phyloP scores from a whole-genome alignment of 2,888 invertebrate species.

The Acronicta alni region DNA sequence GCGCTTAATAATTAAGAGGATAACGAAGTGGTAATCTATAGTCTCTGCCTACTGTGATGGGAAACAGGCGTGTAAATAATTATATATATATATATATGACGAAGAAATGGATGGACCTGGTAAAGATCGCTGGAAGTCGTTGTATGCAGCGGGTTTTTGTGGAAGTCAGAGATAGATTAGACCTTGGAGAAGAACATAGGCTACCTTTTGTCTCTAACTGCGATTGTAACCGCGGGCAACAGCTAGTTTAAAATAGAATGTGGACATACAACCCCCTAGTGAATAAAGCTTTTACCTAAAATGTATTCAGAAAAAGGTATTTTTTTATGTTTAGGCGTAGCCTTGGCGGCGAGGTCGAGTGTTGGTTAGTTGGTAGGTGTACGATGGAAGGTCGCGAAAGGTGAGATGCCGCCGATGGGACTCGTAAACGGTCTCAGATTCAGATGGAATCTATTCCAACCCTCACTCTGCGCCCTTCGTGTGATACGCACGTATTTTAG shows the following conservation, averaged over 20 bases:
- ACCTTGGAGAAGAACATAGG: too few species aligned
- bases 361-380: conserved; percentile 23
- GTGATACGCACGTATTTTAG: conserved; percentile 5
- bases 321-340: conserved; percentile 20
- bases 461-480: neutral
- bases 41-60: too few species aligned
- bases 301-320: conserved; percentile 15
- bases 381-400: conserved; percentile 32
- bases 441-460: conserved; percentile 22
- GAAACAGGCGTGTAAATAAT: too few species aligned
- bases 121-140: too few species aligned
- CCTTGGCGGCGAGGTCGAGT: conserved; percentile 13
- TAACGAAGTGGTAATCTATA: too few species aligned
- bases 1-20: too few species aligned
- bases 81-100: too few species aligned
- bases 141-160: too few species aligned
- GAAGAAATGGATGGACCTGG: too few species aligned
- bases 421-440: conserved; percentile 35
- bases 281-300: conserved; percentile 19
- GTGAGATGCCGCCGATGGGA: conserved; percentile 20
- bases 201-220: too few species aligned
- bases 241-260: neutral
- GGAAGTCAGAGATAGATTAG: too few species aligned
- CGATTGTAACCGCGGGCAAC: too few species aligned
- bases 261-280: conserved; percentile 3